phyloP scores from a whole-genome alignment of 1,140 invertebrate species.

The Zelostemma sp. region DNA sequence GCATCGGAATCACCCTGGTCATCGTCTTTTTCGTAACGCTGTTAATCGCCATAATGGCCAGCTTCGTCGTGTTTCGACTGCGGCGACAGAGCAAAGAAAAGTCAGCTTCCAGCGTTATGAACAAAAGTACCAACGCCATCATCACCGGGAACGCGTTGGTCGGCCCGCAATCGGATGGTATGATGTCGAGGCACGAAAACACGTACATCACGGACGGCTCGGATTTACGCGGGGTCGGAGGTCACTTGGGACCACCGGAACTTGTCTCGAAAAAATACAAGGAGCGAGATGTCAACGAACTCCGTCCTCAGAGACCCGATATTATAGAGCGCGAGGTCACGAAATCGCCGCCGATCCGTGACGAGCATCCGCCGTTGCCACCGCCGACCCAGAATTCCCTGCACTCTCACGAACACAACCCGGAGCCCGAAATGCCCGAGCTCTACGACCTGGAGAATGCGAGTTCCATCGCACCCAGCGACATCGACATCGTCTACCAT shows the following conservation, averaged over 20 bases:
- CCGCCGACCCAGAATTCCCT: slow-evolving; percentile 74
- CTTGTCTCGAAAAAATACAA: slow-evolving; percentile 89
- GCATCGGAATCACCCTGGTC: slow-evolving; percentile 91
- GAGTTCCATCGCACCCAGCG: slow-evolving; percentile 96
- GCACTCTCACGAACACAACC: slow-evolving; percentile 77
- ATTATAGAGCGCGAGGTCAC: slow-evolving; percentile 92
- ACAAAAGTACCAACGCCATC: slow-evolving; percentile 63
- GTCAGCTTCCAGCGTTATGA: slow-evolving; percentile 60
- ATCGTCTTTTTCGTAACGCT: slow-evolving; percentile 94
- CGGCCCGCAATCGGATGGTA: slow-evolving; percentile 51
- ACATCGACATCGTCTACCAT: slow-evolving; percentile 97
- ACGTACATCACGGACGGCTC: slow-evolving; percentile 66
- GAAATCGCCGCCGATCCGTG: slow-evolving; percentile 81
- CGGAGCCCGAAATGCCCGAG: slow-evolving; percentile 87
- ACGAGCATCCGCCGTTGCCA: slow-evolving; percentile 82
- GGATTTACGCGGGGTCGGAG: slow-evolving; percentile 73
- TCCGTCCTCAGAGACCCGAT: slow-evolving; percentile 86
- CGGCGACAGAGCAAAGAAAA: slow-evolving; percentile 89
- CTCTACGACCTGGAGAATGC: slow-evolving; percentile 98
- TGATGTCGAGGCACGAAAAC: slow-evolving; percentile 66
- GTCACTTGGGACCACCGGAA: slow-evolving; percentile 85
- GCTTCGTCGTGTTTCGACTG: slow-evolving; percentile 89
- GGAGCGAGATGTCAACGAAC: slow-evolving; percentile 79
- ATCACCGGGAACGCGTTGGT: slow-evolving; percentile 60
- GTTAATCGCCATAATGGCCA: slow-evolving; percentile 88